Percentiles rank a stretch among this genome's conserved stretches.
phyloP scores from a whole-genome alignment of 1,140 invertebrate species.

The Prorops nasuta region DNA sequence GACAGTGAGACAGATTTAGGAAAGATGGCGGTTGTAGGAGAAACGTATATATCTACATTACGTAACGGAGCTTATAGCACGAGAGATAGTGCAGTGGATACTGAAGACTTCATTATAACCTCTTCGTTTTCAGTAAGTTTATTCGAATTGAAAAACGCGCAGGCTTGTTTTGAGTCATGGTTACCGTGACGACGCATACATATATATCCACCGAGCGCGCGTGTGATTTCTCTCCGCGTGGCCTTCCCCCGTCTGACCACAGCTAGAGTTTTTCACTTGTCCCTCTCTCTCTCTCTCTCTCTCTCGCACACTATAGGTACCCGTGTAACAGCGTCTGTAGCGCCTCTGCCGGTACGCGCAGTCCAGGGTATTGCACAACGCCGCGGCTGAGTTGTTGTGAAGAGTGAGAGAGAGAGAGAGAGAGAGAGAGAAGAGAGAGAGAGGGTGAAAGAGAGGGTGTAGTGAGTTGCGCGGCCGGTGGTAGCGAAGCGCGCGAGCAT shows the following conservation, averaged over 20 bases:
- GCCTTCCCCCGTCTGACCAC: background rate
- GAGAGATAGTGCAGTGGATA: no score
- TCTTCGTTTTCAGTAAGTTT: conserved; percentile 34
- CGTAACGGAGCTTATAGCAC: no score
- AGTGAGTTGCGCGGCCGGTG: conserved; percentile 30
- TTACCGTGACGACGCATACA: conserved; percentile 35
- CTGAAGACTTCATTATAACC: conserved; percentile 34
- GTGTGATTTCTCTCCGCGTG: conserved; percentile 5
- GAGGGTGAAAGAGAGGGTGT: conserved; percentile 24
- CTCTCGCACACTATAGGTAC: conserved; percentile 17
- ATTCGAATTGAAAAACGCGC: conserved; percentile 38
- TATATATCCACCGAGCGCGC: conserved; percentile 3
- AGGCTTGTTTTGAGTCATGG: conserved; percentile 35
- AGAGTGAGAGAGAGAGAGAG: conserved; percentile 11
- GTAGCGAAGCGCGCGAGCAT: conserved; percentile 40
- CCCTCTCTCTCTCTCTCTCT: conserved; percentile 23
- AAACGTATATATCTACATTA: no score
- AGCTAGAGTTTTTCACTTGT: background rate
- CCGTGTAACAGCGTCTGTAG: conserved; percentile 20
- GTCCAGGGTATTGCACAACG: no score
- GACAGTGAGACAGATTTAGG: no score
- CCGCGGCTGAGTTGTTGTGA: background rate
- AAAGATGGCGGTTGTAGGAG: no score
- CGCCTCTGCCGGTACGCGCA: conserved; percentile 5
- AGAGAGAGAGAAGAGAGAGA: conserved; percentile 15